Evolutionary conservation across 1,140 invertebrate species (phyloP).

Genomic region (Lanistes nyassanus): DNA sequence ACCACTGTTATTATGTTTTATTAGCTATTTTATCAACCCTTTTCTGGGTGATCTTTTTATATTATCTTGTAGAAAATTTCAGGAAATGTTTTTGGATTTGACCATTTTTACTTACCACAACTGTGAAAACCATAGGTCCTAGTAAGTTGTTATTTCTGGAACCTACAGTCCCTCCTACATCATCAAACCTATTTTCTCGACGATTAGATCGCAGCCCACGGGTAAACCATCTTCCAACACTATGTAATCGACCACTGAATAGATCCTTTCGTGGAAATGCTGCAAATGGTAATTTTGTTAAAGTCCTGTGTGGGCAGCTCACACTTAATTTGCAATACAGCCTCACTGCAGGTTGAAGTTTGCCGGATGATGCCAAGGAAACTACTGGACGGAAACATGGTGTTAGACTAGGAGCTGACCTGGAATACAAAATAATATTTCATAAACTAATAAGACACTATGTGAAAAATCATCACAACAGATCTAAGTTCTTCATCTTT

Average conservation of each 20-base stretch:
- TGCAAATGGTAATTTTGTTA: background rate
- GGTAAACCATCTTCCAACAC: background rate
- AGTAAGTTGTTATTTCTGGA: background rate
- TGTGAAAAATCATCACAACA: background rate
- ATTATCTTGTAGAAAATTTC: too few species aligned
- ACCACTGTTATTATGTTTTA: too few species aligned
- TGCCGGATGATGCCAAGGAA: background rate
- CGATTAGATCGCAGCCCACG: slow-evolving; percentile 1
- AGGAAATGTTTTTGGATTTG: too few species aligned
- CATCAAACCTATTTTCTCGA: background rate
- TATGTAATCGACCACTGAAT: background rate
- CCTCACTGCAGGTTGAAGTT: background rate
- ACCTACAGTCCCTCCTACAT: background rate
- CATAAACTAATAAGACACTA: too few species aligned
- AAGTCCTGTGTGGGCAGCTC: background rate
- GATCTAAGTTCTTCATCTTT: too few species aligned
- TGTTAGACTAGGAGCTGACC: background rate
- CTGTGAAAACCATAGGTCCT: slow-evolving; percentile 22
- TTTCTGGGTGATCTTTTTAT: too few species aligned
- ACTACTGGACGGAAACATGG: background rate
- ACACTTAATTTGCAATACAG: background rate
- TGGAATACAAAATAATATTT: background rate
- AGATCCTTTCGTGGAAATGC: background rate
- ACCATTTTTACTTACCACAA: slow-evolving; percentile 24
- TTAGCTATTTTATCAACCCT: too few species aligned